Evolutionary conservation across 2,888 invertebrate species (phyloP), one percentile per base, ranked within the genome.

Genomic region (Keiferia lycopersicella): DNA sequence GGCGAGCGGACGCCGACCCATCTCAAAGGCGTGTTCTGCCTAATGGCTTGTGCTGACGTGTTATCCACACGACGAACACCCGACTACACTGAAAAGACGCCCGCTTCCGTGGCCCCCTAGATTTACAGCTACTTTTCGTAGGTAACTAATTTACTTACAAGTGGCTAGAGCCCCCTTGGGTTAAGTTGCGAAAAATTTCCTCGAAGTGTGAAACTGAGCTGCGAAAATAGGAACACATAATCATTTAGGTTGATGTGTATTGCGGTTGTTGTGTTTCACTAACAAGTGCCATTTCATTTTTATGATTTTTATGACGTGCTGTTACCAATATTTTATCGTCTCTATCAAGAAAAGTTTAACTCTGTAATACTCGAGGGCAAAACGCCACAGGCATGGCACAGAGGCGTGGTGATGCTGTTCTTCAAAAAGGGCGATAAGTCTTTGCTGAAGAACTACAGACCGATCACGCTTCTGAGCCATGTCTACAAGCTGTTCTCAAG

Each of bases 11-110:
- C 61, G 48, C 61, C 61, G 50, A 61, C 61, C 61, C 50, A 61
- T 61, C 61, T 61, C 61, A 61, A 61, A 61, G 81, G 76, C 73
- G 74, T 70, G 69, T 73, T 72, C 73, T 79, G 78, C 77, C 80
- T 87, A 87, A 87, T 86, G 83, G 85, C 75, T 75, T 77, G 75
- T 77, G 75, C 80, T 77, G 82, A 81, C 79, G 78, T 79, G 81
- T 80, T 83, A 79, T 80, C 73, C 69, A 68, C 73, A 64, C 70
- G 69, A 69, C 70, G 66, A 69, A 69, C 67, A 65, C 73, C n/a
- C 64, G 68, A 65, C 67, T 70, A 67, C 68, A 72, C 71, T 75
- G 69, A 74, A 77, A 77, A 74, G 70, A 68, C 67, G 65, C 69
- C 67, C 65, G 69, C 12, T 26, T 30, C n/a, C 56, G 51, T 48